Base-by-base conservation (phyloP, 2,113 vertebrate species). In the Peromyscus maniculatus region DNA sequence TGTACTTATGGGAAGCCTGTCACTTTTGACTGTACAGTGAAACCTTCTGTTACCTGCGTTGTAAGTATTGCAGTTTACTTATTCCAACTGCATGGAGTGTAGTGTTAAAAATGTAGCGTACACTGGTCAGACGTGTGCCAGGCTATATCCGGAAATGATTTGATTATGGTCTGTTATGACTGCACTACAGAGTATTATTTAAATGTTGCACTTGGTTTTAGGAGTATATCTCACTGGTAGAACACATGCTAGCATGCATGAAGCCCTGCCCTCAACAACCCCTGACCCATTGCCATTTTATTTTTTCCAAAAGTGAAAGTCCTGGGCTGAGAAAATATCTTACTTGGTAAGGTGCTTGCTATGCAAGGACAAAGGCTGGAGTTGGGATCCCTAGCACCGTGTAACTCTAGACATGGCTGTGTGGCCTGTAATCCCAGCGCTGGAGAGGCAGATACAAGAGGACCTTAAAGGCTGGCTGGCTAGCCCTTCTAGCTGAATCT, bases 1-100 rank as follows among this genome's bases (percentile, higher is more conserved):
- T 99, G 99, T 96, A 88, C 98, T 21, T 99, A 99, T 80, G 99
- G 99, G 88, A 99, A 99, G 96, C 97, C 97, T 0, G 98, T 98
- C 6, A 97, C 98, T 75, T 99, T 99, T 97, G 98, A 98, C 94
- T 99, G 99, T 97, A 98, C 89, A 71, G 98, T 99, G 93, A 99
- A 99, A 87, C 98, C 98, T 8, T 98, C 98, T 0, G 99, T 99
- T 64, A 99, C 99, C 49, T 99, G 99, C 95, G 93, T 99, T 91
- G 99, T 99, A 98, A 99, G 99, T 99, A 98, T 87, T 43, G 16
- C 33, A 36, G 46, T 57, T 57, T 80, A 4, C 69, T 95, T 49
- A 28, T 52, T 92, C 64, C 52, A 57, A 69, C 17, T 52, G 69
- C 83, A 33, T 36, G 46, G 7, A 16, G 36, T 12, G 15, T 66